These are phyloP conservation scores for Tetrao urogallus DNA, from an alignment of 2,113 vertebrate species.

Conservation along the genomic window DNA sequence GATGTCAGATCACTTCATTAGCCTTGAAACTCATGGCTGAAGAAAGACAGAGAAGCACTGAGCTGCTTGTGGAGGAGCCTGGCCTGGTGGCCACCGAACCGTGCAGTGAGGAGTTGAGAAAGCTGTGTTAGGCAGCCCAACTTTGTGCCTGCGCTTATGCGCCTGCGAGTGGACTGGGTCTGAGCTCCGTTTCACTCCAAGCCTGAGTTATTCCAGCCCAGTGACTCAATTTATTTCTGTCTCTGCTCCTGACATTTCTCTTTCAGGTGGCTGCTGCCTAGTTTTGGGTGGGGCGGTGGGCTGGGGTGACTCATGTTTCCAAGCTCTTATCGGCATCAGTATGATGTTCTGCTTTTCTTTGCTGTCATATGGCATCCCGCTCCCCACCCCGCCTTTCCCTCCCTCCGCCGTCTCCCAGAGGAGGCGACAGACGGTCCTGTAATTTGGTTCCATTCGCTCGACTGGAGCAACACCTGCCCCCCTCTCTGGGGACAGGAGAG, in stretches of 20 bases:
- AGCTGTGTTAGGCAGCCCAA: neutral
- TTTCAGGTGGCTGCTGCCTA: slow-evolving; percentile 60
- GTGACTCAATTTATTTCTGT: slow-evolving; percentile 42
- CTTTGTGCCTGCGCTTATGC: neutral
- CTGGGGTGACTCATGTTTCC: slow-evolving; percentile 62
- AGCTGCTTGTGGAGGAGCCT: neutral
- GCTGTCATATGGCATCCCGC: slow-evolving; percentile 51
- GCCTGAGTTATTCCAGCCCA: neutral
- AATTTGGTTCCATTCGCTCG: slow-evolving; percentile 99
- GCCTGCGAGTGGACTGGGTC: neutral
- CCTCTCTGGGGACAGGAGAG: slow-evolving; percentile 88
- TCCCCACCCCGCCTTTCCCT: slow-evolving; percentile 75
- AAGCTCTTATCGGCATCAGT: slow-evolving; percentile 42
- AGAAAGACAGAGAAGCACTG: accelerated
- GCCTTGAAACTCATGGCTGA: neutral
- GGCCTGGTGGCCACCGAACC: neutral
- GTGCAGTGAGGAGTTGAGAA: neutral
- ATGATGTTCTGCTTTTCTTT: slow-evolving; percentile 67
- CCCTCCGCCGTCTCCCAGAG: slow-evolving; percentile 92
- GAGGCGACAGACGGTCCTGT: slow-evolving; percentile 92
- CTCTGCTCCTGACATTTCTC: slow-evolving; percentile 32
- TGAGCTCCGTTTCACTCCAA: slow-evolving; percentile 45
- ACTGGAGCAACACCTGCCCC: slow-evolving; percentile 99
- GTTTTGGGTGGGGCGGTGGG: slow-evolving; percentile 60
- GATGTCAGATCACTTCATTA: neutral